Conservation (phyloP, 2,888 invertebrate genomes). For the Sarcophaga caerulescens region DNA sequence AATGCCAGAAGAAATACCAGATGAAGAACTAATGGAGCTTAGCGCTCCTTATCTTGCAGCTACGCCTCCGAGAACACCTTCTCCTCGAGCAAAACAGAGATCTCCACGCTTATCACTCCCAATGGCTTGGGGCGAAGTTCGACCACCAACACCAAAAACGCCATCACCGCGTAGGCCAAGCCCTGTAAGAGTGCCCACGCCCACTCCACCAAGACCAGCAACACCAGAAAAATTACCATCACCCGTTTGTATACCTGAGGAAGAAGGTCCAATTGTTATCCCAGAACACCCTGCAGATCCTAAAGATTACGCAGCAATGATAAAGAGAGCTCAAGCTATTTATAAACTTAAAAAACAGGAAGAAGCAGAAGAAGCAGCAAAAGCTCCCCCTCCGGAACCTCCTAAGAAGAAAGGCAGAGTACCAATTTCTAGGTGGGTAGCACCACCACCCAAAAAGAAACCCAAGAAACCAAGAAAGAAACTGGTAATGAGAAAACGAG, state of each 20-base stretch:
- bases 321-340: conserved; percentile 50
- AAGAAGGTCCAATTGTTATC: conserved; percentile 15
- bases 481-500: conserved; percentile 33
- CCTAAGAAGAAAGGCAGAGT: conserved; percentile 9
- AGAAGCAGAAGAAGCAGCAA: conserved; percentile 15
- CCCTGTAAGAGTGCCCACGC: background rate
- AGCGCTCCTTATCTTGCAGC: conserved; percentile 31
- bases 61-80: conserved; percentile 18
- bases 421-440: conserved; percentile 40
- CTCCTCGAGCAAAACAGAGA: background rate
- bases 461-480: conserved; percentile 22
- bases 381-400: conserved; percentile 2
- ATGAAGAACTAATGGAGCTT: conserved; percentile 49
- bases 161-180: background rate
- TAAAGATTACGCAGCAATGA: conserved; percentile 52
- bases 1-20: conserved; percentile 42
- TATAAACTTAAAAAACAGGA: conserved; percentile 39
- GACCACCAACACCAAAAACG: background rate
- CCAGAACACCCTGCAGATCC: conserved; percentile 48
- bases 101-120: conserved; percentile 52
- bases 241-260: background rate
- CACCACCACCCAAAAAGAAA: conserved; percentile 17
- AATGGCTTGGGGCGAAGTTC: conserved; percentile 43
- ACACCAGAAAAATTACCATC: conserved; percentile 1
- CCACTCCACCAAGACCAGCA: background rate